Percentiles rank a stretch among this genome's conserved stretches.
phyloP scores from a whole-genome alignment of 2,113 vertebrate genomes.

The Azemiops feae region DNA sequence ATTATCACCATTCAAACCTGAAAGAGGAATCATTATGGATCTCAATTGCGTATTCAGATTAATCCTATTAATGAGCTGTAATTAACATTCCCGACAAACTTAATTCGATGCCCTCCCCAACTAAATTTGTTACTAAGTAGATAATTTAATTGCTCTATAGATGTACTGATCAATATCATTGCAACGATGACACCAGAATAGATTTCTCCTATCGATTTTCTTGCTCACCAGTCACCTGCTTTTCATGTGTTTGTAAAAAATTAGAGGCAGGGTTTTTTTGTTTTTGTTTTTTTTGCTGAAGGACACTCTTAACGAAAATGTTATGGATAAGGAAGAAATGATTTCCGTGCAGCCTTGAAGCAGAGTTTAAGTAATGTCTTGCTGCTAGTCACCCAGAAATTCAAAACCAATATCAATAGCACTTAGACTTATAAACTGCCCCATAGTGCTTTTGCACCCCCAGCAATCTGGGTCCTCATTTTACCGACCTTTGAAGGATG shows the following conservation, averaged over 20 bases:
- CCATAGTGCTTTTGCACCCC: neutral
- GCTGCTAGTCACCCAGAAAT: neutral
- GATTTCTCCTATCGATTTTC: slow-evolving; percentile 50
- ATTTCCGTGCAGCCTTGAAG: neutral
- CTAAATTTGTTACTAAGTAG: slow-evolving; percentile 60
- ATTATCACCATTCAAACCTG: slow-evolving; percentile 72
- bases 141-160: slow-evolving; percentile 63
- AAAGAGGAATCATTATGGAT: slow-evolving; percentile 69
- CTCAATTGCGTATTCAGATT: slow-evolving; percentile 72
- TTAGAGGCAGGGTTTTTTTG: neutral
- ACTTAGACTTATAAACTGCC: neutral
- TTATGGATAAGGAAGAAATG: neutral
- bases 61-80: slow-evolving; percentile 68
- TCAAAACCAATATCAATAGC: neutral
- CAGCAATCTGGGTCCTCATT: neutral
- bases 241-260: neutral
- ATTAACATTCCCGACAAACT: slow-evolving; percentile 66
- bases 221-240: slow-evolving; percentile 12
- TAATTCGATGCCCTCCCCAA: slow-evolving; percentile 62
- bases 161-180: slow-evolving; percentile 65
- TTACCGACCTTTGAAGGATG: neutral
- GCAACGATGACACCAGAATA: slow-evolving; percentile 56
- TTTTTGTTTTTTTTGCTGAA: neutral
- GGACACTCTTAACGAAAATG: neutral
- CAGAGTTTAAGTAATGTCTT: neutral